phyloP scores from a whole-genome alignment of 1,140 invertebrate species.

The Pristionchus pacificus region DNA sequence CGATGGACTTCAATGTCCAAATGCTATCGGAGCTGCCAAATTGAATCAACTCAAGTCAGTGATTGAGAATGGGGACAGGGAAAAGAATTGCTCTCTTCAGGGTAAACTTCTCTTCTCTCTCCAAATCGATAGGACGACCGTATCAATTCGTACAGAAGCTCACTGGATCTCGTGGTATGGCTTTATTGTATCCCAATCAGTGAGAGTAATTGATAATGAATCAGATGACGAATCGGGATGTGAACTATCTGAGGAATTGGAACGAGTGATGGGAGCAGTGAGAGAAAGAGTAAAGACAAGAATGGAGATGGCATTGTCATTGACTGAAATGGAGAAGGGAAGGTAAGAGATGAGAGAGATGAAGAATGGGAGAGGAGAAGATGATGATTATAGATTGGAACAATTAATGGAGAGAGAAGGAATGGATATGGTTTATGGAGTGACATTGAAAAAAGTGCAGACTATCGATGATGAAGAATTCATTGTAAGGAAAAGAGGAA shows the following conservation, averaged over 20 bases:
- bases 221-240: background rate
- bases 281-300: background rate
- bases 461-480: slow-evolving; percentile 9
- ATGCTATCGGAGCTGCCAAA: slow-evolving; percentile 12
- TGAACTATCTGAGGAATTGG: background rate
- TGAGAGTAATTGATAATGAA: background rate
- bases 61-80: background rate
- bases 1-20: slow-evolving; percentile 11
- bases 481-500: slow-evolving; percentile 8
- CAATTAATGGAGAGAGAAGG: too few species aligned
- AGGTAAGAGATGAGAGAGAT: too few species aligned
- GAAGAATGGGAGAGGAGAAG: too few species aligned
- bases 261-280: background rate
- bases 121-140: slow-evolving; percentile 10
- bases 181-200: too few species aligned
- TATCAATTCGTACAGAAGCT: slow-evolving; percentile 16
- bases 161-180: background rate
- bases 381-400: too few species aligned
- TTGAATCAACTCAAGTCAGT: slow-evolving; percentile 17
- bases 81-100: background rate
- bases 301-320: background rate
- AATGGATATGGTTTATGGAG: background rate
- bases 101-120: slow-evolving; percentile 2
- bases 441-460: slow-evolving; percentile 4
- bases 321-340: too few species aligned